Percentiles rank a stretch among this genome's conserved stretches.
These are phyloP conservation scores for Tragulus kanchil DNA, from an alignment of 2,113 vertebrate genomes.

Conservation along the genomic window DNA sequence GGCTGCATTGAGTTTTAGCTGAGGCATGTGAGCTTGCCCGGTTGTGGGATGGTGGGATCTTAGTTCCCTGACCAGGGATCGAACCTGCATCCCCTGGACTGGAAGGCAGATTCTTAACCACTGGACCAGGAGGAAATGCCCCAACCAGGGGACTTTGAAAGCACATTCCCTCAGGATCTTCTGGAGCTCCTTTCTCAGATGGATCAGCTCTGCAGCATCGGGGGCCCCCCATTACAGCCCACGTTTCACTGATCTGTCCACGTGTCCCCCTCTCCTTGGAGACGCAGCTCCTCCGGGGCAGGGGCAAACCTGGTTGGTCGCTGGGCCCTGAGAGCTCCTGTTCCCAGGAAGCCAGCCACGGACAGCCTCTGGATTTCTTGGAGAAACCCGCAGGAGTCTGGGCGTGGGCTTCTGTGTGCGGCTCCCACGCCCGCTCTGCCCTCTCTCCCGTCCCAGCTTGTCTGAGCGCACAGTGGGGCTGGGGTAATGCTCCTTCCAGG, in stretches of 20 bases:
- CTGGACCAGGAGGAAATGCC: neutral
- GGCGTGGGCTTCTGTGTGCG: rapidly evolving
- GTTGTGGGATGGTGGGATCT: neutral
- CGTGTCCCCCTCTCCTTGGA: neutral
- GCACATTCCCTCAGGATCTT: neutral
- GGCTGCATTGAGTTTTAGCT: no score
- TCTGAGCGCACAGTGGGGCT: rapidly evolving
- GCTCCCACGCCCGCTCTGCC: rapidly evolving
- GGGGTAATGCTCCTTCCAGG: neutral
- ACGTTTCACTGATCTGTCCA: neutral
- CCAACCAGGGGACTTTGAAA: neutral
- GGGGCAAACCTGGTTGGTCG: neutral
- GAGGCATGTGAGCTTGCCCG: no score
- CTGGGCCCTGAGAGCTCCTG: neutral
- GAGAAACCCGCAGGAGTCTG: neutral
- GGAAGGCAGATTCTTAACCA: neutral
- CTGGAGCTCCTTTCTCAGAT: neutral
- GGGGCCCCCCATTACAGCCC: rapidly evolving
- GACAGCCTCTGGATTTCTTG: neutral
- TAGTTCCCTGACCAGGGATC: neutral
- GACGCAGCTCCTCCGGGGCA: rapidly evolving
- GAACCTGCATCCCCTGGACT: neutral
- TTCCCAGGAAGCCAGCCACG: neutral
- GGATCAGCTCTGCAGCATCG: neutral
- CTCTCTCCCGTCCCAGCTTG: neutral